These are phyloP conservation scores for Neosalanx taihuensis DNA, from an alignment of 2,797 vertebrate genomes.

Conservation along the genomic window DNA sequence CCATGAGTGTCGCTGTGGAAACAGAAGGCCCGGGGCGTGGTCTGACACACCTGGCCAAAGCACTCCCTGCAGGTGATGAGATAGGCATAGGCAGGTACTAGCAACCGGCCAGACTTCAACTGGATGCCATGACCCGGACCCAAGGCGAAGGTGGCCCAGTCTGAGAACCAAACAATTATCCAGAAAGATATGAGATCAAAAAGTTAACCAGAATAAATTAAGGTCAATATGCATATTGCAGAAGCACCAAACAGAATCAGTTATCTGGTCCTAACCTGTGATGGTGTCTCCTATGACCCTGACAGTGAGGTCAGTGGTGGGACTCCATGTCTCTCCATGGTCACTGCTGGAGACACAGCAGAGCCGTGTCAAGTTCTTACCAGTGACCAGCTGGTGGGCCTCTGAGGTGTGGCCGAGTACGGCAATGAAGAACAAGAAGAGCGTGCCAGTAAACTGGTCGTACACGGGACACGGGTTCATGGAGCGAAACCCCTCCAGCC, in stretches of 20 bases:
- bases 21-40: constrained; percentile 83
- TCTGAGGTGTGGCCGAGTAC: constrained; percentile 87
- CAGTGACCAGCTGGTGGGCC: constrained; percentile 85
- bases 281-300: constrained; percentile 81
- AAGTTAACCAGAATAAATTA: neutral
- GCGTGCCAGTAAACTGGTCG: constrained; percentile 82
- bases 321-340: constrained; percentile 84
- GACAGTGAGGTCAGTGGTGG: constrained; percentile 81
- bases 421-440: constrained; percentile 95
- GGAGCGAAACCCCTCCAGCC: constrained; percentile 83
- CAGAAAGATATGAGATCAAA: neutral
- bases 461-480: constrained; percentile 97
- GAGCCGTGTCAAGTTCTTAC: constrained; percentile 86
- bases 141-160: constrained; percentile 93
- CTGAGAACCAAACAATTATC: constrained; percentile 56
- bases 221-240: neutral
- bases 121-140: constrained; percentile 92
- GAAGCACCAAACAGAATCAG: neutral
- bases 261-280: constrained; percentile 64
- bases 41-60: constrained; percentile 85
- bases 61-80: constrained; percentile 87
- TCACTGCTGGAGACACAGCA: constrained; percentile 85
- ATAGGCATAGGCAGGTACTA: constrained; percentile 92
- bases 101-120: constrained; percentile 85
- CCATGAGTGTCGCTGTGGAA: constrained; percentile 93